Evolutionary conservation across 2,113 vertebrate species (phyloP).

Genomic region (Myrmecobius fasciatus): DNA sequence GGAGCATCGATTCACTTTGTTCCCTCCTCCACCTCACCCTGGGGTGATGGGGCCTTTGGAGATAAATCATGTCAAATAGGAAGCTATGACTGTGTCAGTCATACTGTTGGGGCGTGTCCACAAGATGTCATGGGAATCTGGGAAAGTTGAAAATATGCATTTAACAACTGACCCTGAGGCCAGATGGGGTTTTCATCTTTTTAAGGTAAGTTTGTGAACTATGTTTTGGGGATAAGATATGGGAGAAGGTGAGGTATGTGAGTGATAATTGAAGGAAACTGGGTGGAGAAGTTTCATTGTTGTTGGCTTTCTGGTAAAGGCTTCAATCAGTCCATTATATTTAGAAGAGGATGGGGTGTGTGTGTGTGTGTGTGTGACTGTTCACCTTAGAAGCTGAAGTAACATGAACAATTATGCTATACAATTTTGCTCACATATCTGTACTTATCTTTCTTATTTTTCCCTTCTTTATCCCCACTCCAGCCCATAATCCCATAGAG

Average conservation of each 20-base stretch:
- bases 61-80: conserved; percentile 1
- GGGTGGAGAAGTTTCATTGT: not conserved
- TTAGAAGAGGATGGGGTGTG: not conserved
- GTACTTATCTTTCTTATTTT: not conserved
- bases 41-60: not conserved
- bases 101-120: not conserved
- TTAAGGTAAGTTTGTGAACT: not conserved
- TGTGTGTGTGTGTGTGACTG: not conserved
- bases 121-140: not conserved
- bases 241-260: not conserved
- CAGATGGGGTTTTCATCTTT: not conserved
- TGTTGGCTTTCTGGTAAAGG: not conserved
- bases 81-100: not conserved
- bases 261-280: not conserved
- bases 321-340: not conserved
- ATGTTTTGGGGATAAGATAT: not conserved
- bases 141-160: not conserved
- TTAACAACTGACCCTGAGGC: not conserved
- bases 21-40: not conserved
- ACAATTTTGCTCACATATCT: not conserved
- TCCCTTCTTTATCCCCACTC: not conserved
- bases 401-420: not conserved
- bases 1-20: conserved; percentile 16
- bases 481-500: not conserved
- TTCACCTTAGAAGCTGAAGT: not conserved